Evolutionary conservation across 1,140 invertebrate species (phyloP), one percentile per base, ranked within the genome.

Genomic region (Hycleus cichorii): DNA sequence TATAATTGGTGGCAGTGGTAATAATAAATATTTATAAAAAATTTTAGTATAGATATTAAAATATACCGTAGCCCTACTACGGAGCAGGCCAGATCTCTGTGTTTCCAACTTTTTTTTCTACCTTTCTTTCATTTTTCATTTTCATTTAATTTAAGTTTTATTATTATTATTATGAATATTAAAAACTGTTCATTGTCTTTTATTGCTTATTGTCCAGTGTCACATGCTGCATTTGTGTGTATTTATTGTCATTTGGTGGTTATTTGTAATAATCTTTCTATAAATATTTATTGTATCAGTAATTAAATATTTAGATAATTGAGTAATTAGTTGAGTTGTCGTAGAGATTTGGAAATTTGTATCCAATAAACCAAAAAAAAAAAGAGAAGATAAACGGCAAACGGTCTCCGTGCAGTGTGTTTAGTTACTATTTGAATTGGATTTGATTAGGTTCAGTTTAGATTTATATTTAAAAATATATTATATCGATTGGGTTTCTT

Each of bases 131-230:
- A 51, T 49, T 66, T 66, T 50, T 44, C 25, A 32, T 68, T 66
- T 60, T 52, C 64, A 64, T 26, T 62, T 53, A 18, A 9, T 59
- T 66, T 55, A 52, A 64, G 44, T 54, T 51, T 66, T 66, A 64
- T 25, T 58, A 67, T 64, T 66, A 64, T 68, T 56, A 48, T 50
- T 48, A 60, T 63, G 47, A 54, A 59, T 69, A 67, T 67, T 64
- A 60, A 64, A 42, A 67, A 58, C 57, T 65, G 65, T 70, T 69
- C 62, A 64, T 69, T 69, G 68, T 70, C 67, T 68, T 72, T 70
- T 64, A 61, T 71, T 73, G 72, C 72, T 73, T 73, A 72, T 64
- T 73, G 72, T 73, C 71, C 72, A 72, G 72, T 73, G 70, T 73
- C 71, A 70, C 64, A 66, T 70, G 67, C 69, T 63, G 69, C 68